Evolutionary conservation across 2,888 invertebrate genomes (phyloP).

Genomic region (Agriopis aurantiaria): DNA sequence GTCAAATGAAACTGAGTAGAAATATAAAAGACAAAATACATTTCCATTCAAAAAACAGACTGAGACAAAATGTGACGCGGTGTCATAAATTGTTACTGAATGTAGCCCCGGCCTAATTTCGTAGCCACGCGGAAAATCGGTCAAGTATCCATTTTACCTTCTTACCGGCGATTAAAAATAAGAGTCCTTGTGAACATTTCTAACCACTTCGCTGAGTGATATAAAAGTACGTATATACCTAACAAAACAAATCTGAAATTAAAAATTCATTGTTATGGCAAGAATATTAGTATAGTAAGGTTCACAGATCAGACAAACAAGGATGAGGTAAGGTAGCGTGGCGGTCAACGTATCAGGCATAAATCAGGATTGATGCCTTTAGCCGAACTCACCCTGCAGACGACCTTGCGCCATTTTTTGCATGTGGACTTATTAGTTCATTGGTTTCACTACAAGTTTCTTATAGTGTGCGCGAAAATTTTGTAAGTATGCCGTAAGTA

Average conservation of each 20-base stretch:
- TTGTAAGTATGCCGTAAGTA: too few species aligned
- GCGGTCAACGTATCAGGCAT: too few species aligned
- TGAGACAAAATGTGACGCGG: conserved; percentile 14
- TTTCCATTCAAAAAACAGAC: not conserved
- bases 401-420: too few species aligned
- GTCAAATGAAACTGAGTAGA: not conserved
- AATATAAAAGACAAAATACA: not conserved
- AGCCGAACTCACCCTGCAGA: too few species aligned
- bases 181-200: conserved; percentile 14
- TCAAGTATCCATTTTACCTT: conserved; percentile 40
- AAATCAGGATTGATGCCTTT: too few species aligned
- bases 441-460: too few species aligned
- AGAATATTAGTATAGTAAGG: too few species aligned
- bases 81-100: conserved; percentile 32
- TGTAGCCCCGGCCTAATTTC: conserved; percentile 41
- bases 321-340: too few species aligned
- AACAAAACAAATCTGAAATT: too few species aligned
- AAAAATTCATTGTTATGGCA: not conserved
- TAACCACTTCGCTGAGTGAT: conserved; percentile 15
- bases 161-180: conserved; percentile 32
- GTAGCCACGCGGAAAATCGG: conserved; percentile 36
- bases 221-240: not conserved
- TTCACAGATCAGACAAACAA: too few species aligned
- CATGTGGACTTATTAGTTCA: too few species aligned
- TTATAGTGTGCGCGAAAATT: too few species aligned